phyloP scores from a whole-genome alignment of 2,888 invertebrate genomes.

The Melitaea athalia region DNA sequence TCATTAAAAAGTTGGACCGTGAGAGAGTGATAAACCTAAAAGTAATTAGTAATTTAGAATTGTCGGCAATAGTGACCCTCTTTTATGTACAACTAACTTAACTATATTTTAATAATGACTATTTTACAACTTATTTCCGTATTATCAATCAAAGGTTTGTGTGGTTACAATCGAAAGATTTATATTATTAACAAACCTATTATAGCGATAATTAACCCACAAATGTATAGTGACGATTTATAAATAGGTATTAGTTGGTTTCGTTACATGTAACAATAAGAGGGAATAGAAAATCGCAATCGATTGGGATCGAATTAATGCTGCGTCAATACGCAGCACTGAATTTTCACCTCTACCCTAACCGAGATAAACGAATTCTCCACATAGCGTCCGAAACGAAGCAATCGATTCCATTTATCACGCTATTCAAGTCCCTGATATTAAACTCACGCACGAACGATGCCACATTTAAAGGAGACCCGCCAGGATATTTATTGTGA shows the following conservation, averaged over 20 bases:
- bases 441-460: constrained; percentile 13
- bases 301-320: no score
- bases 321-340: constrained; percentile 1
- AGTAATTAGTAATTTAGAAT: constrained; percentile 18
- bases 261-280: not conserved
- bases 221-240: not conserved
- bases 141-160: not conserved
- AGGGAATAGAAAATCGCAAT: not conserved
- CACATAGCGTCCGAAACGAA: constrained; percentile 11
- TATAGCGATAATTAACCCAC: not conserved
- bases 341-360: constrained; percentile 1
- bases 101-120: not conserved
- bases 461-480: constrained; percentile 8
- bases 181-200: no score
- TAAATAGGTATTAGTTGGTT: not conserved
- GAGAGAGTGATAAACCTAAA: constrained; percentile 70
- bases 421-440: constrained; percentile 13
- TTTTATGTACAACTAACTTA: not conserved
- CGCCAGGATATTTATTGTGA: constrained; percentile 18
- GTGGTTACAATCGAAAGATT: not conserved
- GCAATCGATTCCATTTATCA: constrained; percentile 15
- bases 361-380: constrained; percentile 10
- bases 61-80: constrained; percentile 4
- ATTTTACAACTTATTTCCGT: not conserved
- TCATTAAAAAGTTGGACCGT: constrained; percentile 70